Conservation (phyloP, 2,888 invertebrate species). For the Megaustenia siamemsis region DNA sequence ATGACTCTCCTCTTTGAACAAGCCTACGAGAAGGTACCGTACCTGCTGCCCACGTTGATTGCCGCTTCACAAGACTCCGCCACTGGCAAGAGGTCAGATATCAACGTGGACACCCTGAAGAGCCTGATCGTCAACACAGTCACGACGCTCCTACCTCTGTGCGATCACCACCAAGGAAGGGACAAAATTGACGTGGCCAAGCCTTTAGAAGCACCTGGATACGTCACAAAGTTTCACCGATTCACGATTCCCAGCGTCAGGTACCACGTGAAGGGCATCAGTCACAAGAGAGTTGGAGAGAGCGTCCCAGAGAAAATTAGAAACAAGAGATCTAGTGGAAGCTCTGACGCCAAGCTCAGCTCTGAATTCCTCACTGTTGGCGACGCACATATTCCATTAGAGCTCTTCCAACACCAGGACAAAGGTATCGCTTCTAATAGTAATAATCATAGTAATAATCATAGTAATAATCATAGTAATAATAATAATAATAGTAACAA, state of each 20-base stretch:
- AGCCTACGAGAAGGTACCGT: not conserved
- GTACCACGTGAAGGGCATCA: not conserved
- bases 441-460: not conserved
- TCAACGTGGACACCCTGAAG: not conserved
- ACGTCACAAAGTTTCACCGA: not conserved
- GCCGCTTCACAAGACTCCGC: not conserved
- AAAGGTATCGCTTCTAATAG: not conserved
- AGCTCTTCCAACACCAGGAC: not conserved
- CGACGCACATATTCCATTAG: not conserved
- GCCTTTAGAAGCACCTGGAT: not conserved
- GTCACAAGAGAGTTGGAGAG: not conserved
- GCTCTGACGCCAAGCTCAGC: not conserved
- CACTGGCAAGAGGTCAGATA: not conserved
- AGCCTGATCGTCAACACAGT: not conserved
- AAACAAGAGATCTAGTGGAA: not conserved
- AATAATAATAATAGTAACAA: not conserved
- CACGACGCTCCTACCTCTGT: not conserved
- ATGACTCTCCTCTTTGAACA: not conserved
- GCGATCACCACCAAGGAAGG: not conserved
- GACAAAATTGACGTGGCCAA: not conserved
- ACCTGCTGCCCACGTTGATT: not conserved
- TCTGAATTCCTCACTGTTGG: not conserved
- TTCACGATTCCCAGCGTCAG: not conserved
- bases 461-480: not conserved
- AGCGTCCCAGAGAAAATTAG: not conserved